Conservation (phyloP, 2,888 invertebrate genomes). For the Harpalus rufipes region DNA sequence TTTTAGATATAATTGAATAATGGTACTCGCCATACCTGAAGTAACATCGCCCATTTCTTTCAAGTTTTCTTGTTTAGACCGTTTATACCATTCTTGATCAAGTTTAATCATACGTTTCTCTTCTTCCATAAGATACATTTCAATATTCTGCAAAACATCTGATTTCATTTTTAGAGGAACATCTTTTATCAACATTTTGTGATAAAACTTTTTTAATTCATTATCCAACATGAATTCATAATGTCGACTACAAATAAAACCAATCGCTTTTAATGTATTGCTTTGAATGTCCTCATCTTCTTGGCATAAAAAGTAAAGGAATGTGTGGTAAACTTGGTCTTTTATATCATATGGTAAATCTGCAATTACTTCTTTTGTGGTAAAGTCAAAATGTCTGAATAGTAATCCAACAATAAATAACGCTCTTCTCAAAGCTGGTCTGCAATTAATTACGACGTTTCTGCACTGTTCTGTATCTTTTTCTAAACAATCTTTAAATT, state of each 20-base stretch:
- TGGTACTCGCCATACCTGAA: conserved; percentile 98
- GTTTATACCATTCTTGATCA: conserved; percentile 97
- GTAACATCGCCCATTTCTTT: conserved; percentile 99
- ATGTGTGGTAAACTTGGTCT: conserved; percentile 91
- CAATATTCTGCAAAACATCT: conserved; percentile 94
- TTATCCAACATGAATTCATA: conserved; percentile 95
- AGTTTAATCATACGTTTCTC: conserved; percentile 97
- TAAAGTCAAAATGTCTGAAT: conserved; percentile 94
- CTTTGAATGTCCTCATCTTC: conserved; percentile 91
- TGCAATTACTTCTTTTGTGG: conserved; percentile 75
- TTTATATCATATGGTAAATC: conserved; percentile 82
- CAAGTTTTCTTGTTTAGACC: conserved; percentile 95
- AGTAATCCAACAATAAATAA: conserved; percentile 96
- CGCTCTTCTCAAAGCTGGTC: conserved; percentile 90
- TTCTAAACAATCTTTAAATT: conserved; percentile 79
- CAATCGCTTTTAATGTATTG: conserved; percentile 91
- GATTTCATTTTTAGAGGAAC: conserved; percentile 88
- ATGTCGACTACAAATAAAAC: conserved; percentile 95
- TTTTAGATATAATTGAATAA: conserved; percentile 97
- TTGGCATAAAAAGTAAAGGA: conserved; percentile 92
- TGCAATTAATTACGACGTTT: conserved; percentile 75
- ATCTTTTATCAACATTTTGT: conserved; percentile 85
- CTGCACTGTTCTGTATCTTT: conserved; percentile 77
- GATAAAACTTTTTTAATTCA: conserved; percentile 92
- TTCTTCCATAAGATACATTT: conserved; percentile 96